phyloP scores from a whole-genome alignment of 2,888 invertebrate genomes.

The Anthophora plumipes region DNA sequence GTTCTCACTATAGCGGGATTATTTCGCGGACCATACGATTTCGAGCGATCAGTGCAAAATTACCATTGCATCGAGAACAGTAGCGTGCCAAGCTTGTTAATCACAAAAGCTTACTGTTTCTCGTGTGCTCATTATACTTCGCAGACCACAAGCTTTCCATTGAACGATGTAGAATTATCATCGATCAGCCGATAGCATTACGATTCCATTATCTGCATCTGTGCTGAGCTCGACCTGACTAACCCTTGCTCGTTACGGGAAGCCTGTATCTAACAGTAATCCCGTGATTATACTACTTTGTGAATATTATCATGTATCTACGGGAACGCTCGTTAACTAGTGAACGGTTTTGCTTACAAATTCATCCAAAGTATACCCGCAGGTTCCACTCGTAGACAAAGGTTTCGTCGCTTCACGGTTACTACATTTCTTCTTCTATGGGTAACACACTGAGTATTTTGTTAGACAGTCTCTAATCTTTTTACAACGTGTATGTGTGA shows the following conservation, averaged over 20 bases:
- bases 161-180: conserved; percentile 51
- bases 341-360: neutral
- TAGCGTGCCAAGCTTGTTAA: conserved; percentile 48
- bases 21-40: conserved; percentile 39
- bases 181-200: conserved; percentile 54
- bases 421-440: neutral
- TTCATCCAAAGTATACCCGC: neutral
- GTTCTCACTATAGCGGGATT: conserved; percentile 37
- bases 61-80: conserved; percentile 41
- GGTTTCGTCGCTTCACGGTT: neutral
- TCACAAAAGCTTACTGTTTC: conserved; percentile 55
- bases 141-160: conserved; percentile 36
- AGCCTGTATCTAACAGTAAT: conserved; percentile 25
- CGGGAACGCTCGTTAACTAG: neutral
- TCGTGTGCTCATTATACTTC: conserved; percentile 58
- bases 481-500: too few species aligned
- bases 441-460: too few species aligned
- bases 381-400: neutral
- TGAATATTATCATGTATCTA: neutral
- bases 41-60: conserved; percentile 42
- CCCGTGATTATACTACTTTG: conserved; percentile 18
- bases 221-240: conserved; percentile 20
- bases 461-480: too few species aligned
- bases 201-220: conserved; percentile 51
- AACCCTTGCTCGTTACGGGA: conserved; percentile 37